Evolutionary conservation across 2,888 invertebrate species (phyloP), one percentile per base, ranked within the genome.

Genomic region (Apotomis capreana): DNA sequence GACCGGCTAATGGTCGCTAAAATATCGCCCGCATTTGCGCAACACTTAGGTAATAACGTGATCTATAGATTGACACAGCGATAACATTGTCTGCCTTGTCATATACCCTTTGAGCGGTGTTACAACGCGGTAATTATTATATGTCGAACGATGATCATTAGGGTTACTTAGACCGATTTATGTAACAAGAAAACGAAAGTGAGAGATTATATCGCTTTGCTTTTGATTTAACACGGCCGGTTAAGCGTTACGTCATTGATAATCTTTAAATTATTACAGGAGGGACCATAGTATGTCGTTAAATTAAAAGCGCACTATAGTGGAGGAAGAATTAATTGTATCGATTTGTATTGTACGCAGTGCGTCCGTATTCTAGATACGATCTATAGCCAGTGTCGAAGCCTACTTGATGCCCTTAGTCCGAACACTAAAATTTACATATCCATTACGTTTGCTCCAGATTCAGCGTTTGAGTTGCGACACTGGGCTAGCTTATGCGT

Each of bases 401-500:
- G 82, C 81, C 81, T 80, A 80, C 80, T 79, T 78, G 79, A 79
- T 81, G 81, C 82, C 82, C 82, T 83, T 80, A 79, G 79, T 64
- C 26, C 81, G 83, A 81, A 80, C 82, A 83, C 79, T 84, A 81
- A 82, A 87, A 88, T 88, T 87, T 87, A 84, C 87, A 87, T 87
- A 85, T 84, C 86, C 86, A 87, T 87, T 89, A 84, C 82, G 81
- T 82, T 84, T 85, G 88, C 84, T 88, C 88, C 79, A 88, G 85
- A 84, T 87, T 87, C 81, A 80, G 80, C 76, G 77, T 84, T 84
- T 77, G 78, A 81, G 80, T 88, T 87, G 84, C 87, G 80, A 86
- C 83, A 87, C 70, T 78, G 75, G 55, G 46, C 65, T 46, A 65
- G 81, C 80, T 83, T 84, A 81, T 84, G 81, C 80, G 81, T 86